Conservation (phyloP, 2,113 vertebrate species). For the Scomber colias region DNA sequence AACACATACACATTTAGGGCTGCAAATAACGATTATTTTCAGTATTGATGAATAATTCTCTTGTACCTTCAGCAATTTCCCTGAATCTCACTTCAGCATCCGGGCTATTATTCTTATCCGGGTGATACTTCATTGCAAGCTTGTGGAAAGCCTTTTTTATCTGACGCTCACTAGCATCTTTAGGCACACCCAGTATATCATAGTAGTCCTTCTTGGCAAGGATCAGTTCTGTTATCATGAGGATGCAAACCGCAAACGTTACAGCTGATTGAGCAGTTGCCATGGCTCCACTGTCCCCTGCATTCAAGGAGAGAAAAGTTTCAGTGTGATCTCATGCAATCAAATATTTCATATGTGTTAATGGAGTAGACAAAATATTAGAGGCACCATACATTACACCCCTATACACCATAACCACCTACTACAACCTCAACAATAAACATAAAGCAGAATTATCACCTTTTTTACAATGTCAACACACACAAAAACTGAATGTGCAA, state of each 20-base stretch:
- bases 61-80: conserved; percentile 96
- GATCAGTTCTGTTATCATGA: conserved; percentile 96
- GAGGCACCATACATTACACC: too few relatives aligned
- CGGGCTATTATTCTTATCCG: conserved; percentile 96
- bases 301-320: not conserved
- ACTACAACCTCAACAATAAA: too few relatives aligned
- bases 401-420: too few relatives aligned
- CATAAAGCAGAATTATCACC: too few relatives aligned
- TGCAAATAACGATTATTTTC: too few relatives aligned
- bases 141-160: conserved; percentile 99
- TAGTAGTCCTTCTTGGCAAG: conserved; percentile 95
- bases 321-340: too few relatives aligned
- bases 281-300: conserved; percentile 85
- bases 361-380: too few relatives aligned
- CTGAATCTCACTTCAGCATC: conserved; percentile 95
- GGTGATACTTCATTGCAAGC: conserved; percentile 96
- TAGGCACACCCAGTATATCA: conserved; percentile 94
- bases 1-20: not conserved
- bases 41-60: not conserved
- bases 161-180: conserved; percentile 92
- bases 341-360: too few relatives aligned
- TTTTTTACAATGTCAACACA: too few relatives aligned
- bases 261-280: conserved; percentile 90
- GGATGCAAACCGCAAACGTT: conserved; percentile 91
- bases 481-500: too few relatives aligned